These are phyloP conservation scores for Pygmarrhopalites habei DNA, from an alignment of 1,140 invertebrate species.

Conservation along the genomic window DNA sequence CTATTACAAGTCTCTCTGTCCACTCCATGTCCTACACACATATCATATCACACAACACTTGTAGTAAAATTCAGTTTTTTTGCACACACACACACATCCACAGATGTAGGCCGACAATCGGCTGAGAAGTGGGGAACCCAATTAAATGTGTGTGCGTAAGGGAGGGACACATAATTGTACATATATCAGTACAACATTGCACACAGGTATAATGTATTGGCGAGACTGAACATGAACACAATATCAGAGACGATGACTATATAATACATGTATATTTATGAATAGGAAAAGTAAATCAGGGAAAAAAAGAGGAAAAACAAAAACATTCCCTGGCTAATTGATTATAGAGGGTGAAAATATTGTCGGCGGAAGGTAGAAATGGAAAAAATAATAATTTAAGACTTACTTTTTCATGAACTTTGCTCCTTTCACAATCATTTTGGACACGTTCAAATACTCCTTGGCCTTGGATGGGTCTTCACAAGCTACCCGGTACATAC, in stretches of 20 bases:
- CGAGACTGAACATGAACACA: too few relatives aligned
- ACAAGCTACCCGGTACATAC: conserved; percentile 66
- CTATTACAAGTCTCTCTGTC: too few relatives aligned
- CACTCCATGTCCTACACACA: too few relatives aligned
- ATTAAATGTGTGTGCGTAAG: conserved; percentile 13
- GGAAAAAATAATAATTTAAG: conserved; percentile 15
- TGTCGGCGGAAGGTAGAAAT: background rate
- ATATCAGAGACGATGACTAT: too few relatives aligned
- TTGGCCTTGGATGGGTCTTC: conserved; percentile 61
- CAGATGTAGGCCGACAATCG: conserved; percentile 25
- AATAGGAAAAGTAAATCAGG: background rate
- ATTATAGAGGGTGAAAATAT: background rate
- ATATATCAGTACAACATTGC: too few relatives aligned
- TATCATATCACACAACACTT: background rate
- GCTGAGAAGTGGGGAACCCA: conserved; percentile 35
- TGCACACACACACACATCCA: background rate
- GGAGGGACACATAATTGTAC: too few relatives aligned
- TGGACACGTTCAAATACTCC: conserved; percentile 64
- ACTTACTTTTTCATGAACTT: conserved; percentile 61
- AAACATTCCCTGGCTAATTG: background rate
- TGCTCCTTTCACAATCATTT: conserved; percentile 59
- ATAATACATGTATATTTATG: background rate
- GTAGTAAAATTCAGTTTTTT: background rate
- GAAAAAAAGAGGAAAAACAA: conserved; percentile 1
- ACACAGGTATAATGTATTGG: too few relatives aligned